Evolutionary conservation across 2,888 invertebrate species (phyloP).

Genomic region (Ennomos erosarius): DNA sequence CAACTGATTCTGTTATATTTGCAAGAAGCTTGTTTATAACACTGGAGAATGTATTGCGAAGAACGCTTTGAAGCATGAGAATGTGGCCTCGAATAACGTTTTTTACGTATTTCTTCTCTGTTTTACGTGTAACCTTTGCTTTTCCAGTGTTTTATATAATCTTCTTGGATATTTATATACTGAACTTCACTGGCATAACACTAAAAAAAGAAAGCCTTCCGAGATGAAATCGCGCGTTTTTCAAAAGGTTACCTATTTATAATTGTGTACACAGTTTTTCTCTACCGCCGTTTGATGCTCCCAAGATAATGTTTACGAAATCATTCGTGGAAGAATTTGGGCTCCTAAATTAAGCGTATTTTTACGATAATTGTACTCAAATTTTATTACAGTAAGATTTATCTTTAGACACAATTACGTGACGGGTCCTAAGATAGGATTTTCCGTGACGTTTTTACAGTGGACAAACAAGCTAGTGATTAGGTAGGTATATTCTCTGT

Average conservation of each 20-base stretch:
- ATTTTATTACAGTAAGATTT: constrained; percentile 45
- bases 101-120: too few relatives aligned
- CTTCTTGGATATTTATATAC: too few relatives aligned
- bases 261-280: constrained; percentile 54
- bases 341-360: constrained; percentile 46
- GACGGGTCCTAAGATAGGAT: constrained; percentile 26
- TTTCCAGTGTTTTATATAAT: too few relatives aligned
- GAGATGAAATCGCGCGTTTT: constrained; percentile 48
- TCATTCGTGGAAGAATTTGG: constrained; percentile 70
- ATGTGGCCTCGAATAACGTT: too few relatives aligned
- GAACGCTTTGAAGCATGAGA: too few relatives aligned
- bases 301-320: constrained; percentile 76
- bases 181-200: not conserved
- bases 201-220: constrained; percentile 11
- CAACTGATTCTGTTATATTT: too few relatives aligned
- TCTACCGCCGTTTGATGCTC: constrained; percentile 69
- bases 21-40: too few relatives aligned
- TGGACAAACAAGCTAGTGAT: constrained; percentile 55
- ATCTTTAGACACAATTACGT: constrained; percentile 39
- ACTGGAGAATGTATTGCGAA: too few relatives aligned
- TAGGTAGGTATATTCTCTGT: constrained; percentile 8
- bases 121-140: too few relatives aligned
- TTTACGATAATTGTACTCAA: constrained; percentile 57
- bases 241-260: constrained; percentile 42
- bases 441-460: constrained; percentile 19